Evolutionary conservation across 2,113 vertebrate genomes (phyloP).

Genomic region (Caracal caracal): DNA sequence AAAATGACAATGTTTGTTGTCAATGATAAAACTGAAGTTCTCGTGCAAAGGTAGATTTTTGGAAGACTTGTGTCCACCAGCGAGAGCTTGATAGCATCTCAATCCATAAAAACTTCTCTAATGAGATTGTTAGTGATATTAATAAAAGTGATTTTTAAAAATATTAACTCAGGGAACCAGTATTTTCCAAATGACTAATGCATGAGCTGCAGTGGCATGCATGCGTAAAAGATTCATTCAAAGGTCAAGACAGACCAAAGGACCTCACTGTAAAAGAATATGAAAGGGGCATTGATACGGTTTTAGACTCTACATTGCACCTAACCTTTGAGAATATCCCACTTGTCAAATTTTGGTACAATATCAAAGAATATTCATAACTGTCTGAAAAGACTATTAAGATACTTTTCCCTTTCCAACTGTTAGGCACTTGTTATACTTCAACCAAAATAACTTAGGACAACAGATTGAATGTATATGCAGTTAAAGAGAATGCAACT

Average conservation of each 20-base stretch:
- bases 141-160: slow-evolving; percentile 13
- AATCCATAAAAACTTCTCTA: not conserved
- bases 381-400: not conserved
- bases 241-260: not conserved
- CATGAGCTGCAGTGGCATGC: not conserved
- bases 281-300: not conserved
- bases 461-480: not conserved
- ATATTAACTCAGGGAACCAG: not conserved
- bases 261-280: not conserved
- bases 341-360: not conserved
- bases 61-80: not conserved
- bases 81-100: not conserved
- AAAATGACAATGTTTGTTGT: not conserved
- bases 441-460: not conserved
- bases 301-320: not conserved
- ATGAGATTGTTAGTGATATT: not conserved
- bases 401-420: not conserved
- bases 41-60: not conserved
- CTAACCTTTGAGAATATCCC: not conserved
- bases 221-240: not conserved
- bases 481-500: not conserved
- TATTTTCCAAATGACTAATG: not conserved
- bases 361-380: not conserved
- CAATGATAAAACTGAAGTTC: slow-evolving; percentile 34
- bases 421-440: not conserved